Base-by-base conservation (phyloP, 2,113 vertebrate species). In the Kryptolebias marmoratus region DNA sequence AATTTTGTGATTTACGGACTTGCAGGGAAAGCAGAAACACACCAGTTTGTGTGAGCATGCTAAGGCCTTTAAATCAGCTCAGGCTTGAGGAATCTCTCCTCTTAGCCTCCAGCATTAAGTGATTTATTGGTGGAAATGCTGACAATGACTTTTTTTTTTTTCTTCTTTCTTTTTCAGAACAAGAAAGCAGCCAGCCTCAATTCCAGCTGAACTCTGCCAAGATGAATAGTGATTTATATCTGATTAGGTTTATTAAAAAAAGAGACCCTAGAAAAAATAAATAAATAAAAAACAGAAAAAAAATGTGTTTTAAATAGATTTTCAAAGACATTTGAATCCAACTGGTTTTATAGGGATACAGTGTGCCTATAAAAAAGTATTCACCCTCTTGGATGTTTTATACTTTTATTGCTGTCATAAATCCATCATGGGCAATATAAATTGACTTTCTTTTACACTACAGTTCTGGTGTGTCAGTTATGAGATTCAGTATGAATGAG, bases 121-220 rank as follows among this genome's bases (percentile, higher is more conserved):
- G 55, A 85, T 76, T 16, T 72, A 71, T 81, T 79, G 30, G 11
- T 75, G 73, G 68, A 85, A 87, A 87, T 36, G 66, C 69, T 85
- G 72, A 79, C 77, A 80, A 30, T 55, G 69, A 86, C 36, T 80
- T 56, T 71, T n/a, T 7, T 27, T 60, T 28, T 56, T 48, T 68
- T 81, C 44, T 28, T 56, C 30, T 68, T 81, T 72, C 79, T 76
- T 48, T 36, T 3, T 42, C 39, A 75, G 30, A 79, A 59, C 53
- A 53, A 64, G 61, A 42, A 73, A 66, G 71, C 67, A 64, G 57
- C 44, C 3, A 9, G 65, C 66, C 52, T 85, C 63, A 32, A 78
- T 80, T 87, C 79, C 79, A 79, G 69, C 65, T 73, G 82, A 84
- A 73, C 30, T 57, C 45, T 73, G 65, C 64, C 86, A 81, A 88